Evolutionary conservation across 2,113 vertebrate species (phyloP), one percentile per base, ranked within the genome.

Genomic region (Gallinago undulata): DNA sequence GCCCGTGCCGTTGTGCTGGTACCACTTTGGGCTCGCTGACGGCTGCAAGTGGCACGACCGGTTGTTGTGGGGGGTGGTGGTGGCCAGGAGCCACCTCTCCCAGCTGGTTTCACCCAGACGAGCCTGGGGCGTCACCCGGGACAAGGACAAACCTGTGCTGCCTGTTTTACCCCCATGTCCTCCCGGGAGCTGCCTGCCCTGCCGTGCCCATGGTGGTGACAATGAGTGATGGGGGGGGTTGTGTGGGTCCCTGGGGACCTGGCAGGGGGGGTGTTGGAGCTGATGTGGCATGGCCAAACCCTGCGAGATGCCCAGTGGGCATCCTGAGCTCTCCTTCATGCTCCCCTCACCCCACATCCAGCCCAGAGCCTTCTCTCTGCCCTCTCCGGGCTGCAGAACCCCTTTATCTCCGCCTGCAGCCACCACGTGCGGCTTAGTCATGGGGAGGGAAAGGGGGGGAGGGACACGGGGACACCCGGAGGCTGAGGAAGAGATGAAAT

Each of bases 1-100:
- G 27, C 28, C 51, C 4, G 1, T 62, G 45, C 35, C 9, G 1
- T 24, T 16, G 30, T 25, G 56, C 48, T 33, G 63, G 56, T 2
- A 2, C 30, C 22, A 72, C 70, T 35, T 25, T 2, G 50, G 77
- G 50, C 77, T 84, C 0, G 5, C 30, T 33, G 84, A 11, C 1
- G 18, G 35, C 45, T 13, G 37, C 0, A 4, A 4, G 31, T 56
- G 76, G 35, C 66, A 53, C 1, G 0, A n/a, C 68, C 0, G 2
- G 43, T 8, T 43, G 41, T 4, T 4, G 2, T 24, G 43, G 66
- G 4, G 2, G 79, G 53, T 43, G 41, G 41, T 43, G 45, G 45
- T 47, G 45, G 45, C 70, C 53, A 51, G 90, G 59, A 33, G 33
- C 87, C 3, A 17, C 48, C 87, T 86, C 10, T 82, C 67, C 47